These are phyloP conservation scores for Drosophila meridiana DNA, from an alignment of 2,888 invertebrate genomes.

Conservation along the genomic window DNA sequence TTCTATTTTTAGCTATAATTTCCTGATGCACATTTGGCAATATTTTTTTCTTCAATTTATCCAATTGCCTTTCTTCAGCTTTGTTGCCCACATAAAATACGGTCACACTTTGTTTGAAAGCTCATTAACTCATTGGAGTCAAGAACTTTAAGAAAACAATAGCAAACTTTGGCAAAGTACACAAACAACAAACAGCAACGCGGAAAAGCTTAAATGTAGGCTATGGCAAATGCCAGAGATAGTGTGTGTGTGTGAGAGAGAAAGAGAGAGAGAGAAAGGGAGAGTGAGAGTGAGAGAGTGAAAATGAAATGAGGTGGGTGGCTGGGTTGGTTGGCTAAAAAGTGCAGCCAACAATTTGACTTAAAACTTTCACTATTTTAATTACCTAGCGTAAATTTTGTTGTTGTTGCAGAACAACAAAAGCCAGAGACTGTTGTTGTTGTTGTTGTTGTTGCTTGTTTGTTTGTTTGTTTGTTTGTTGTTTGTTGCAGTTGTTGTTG, in stretches of 20 bases:
- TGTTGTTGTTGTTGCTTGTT: constrained; percentile 30
- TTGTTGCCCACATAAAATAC: neutral
- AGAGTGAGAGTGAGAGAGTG: neutral
- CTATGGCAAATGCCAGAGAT: constrained; percentile 52
- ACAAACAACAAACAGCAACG: constrained; percentile 16
- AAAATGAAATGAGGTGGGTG: neutral
- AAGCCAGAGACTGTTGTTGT: constrained; percentile 39
- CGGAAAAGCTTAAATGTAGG: constrained; percentile 71
- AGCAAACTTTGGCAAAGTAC: constrained; percentile 28
- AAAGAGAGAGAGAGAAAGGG: neutral
- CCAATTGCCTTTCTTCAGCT: neutral
- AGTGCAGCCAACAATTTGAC: constrained; percentile 39
- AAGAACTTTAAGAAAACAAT: constrained; percentile 25
- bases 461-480: constrained; percentile 22
- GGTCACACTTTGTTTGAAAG: constrained; percentile 27
- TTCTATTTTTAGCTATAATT: neutral
- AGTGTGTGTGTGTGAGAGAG: neutral
- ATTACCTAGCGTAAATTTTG: constrained; percentile 61
- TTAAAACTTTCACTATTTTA: constrained; percentile 78
- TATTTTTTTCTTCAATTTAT: neutral
- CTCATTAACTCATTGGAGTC: constrained; percentile 13
- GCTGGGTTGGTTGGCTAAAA: neutral
- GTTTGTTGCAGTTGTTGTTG: constrained; percentile 13
- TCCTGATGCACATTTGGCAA: neutral
- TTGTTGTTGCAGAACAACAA: constrained; percentile 35